phyloP scores from a whole-genome alignment of 37 sponge, comb jelly and placozoan genomes.

The Amphimedon queenslandica region DNA sequence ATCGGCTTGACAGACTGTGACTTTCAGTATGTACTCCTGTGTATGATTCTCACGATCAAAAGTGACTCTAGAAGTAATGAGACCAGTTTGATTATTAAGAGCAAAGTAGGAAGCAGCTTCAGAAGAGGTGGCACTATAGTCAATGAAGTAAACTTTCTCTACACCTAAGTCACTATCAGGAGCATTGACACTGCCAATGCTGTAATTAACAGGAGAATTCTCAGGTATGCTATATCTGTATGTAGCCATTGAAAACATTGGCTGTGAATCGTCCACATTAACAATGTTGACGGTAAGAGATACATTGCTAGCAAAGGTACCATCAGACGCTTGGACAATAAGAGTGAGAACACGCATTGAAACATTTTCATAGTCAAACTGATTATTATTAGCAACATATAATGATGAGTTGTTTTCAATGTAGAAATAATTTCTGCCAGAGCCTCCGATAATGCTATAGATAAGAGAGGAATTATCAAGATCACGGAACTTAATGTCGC shows the following conservation, averaged over 20 bases:
- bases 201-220: not conserved
- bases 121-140: not conserved
- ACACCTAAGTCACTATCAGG: not conserved
- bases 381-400: slow-evolving; percentile 21
- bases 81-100: slow-evolving; percentile 31
- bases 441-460: slow-evolving; percentile 16
- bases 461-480: not conserved
- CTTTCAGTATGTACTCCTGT: slow-evolving; percentile 6
- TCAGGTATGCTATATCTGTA: slow-evolving; percentile 41
- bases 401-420: not conserved
- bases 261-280: slow-evolving; percentile 44
- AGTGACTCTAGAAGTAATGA: slow-evolving; percentile 2
- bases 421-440: slow-evolving; percentile 1
- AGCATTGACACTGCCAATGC: slow-evolving; percentile 19
- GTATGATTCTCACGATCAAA: slow-evolving; percentile 11
- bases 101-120: slow-evolving; percentile 5
- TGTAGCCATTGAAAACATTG: slow-evolving; percentile 20
- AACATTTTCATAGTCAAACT: slow-evolving; percentile 26
- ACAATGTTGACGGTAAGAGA: slow-evolving; percentile 17
- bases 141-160: too few relatives aligned
- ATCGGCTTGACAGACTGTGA: slow-evolving; percentile 18
- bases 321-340: slow-evolving; percentile 39
- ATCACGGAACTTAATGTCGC: not conserved
- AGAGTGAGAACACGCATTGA: slow-evolving; percentile 2
- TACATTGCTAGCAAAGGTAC: slow-evolving; percentile 5